Percentiles rank a stretch among this genome's conserved stretches.
Conservation (phyloP, 2,797 vertebrate species). For the Siniperca obscura region DNA sequence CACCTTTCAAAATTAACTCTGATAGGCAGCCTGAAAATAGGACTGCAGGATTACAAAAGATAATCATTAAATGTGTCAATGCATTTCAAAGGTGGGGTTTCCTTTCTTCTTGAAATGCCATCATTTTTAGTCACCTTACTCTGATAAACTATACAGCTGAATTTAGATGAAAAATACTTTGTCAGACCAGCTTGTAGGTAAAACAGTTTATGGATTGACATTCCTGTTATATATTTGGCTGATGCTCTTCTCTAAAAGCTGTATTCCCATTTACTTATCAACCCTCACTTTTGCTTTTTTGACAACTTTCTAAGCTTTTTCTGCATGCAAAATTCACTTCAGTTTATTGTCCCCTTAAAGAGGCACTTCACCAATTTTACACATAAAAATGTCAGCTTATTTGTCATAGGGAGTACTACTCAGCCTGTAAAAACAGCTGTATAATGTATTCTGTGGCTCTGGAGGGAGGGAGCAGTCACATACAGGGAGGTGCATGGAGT, state of each 20-base stretch:
- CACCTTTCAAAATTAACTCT: slow-evolving; percentile 1
- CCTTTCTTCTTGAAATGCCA: neutral
- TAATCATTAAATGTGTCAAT: neutral
- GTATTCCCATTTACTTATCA: neutral
- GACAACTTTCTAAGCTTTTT: neutral
- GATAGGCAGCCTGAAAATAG: neutral
- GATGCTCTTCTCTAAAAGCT: neutral
- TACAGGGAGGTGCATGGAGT: neutral
- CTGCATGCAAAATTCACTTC: neutral
- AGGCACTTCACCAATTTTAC: neutral
- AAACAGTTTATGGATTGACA: neutral
- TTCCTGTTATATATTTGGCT: neutral
- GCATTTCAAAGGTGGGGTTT: neutral
- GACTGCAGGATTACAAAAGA: neutral
- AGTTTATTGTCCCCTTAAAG: neutral
- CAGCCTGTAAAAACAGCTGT: neutral
- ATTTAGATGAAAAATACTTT: neutral
- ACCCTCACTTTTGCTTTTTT: neutral
- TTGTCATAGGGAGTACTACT: neutral
- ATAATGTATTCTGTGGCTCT: neutral
- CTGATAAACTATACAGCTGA: neutral
- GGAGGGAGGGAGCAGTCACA: neutral
- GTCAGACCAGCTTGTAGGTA: neutral
- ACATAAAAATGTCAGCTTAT: neutral
- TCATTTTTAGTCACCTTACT: neutral